phyloP scores from a whole-genome alignment of 1,140 invertebrate genomes.

The Yoshiicerus persimilis region DNA sequence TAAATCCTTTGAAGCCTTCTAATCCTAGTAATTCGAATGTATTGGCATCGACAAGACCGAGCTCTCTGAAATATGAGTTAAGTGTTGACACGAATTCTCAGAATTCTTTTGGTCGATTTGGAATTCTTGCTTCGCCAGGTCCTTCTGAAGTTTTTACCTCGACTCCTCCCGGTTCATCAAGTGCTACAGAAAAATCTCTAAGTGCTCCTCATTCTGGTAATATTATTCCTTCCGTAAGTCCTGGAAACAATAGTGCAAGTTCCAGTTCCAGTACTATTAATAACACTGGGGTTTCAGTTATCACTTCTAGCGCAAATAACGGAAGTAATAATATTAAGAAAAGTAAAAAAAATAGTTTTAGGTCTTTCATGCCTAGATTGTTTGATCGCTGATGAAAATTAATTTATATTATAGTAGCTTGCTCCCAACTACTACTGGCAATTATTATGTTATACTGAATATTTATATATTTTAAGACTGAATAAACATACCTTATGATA shows the following conservation, averaged over 20 bases:
- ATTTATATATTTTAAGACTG: constrained; percentile 19
- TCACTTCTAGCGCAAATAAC: constrained; percentile 17
- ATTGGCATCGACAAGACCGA: neutral
- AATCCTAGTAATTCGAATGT: neutral
- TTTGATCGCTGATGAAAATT: constrained; percentile 11
- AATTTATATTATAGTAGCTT: neutral
- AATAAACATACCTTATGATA: neutral
- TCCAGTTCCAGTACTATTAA: neutral
- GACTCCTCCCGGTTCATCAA: neutral
- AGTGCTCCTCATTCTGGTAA: constrained; percentile 10
- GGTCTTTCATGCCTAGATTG: constrained; percentile 32
- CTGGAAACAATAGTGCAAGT: neutral
- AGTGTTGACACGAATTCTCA: neutral
- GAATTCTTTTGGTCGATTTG: neutral
- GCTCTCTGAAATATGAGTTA: neutral
- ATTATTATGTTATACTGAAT: neutral
- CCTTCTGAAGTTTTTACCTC: neutral
- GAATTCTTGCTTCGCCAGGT: neutral
- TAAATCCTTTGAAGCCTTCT: neutral
- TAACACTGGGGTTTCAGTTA: neutral
- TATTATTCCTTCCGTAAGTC: neutral
- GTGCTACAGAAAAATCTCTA: neutral
- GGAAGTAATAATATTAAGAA: constrained; percentile 19
- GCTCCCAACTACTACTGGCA: neutral
- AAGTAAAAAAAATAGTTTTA: constrained; percentile 15